Base-by-base conservation (phyloP, 2,113 vertebrate species). In the Stercorarius parasiticus region DNA sequence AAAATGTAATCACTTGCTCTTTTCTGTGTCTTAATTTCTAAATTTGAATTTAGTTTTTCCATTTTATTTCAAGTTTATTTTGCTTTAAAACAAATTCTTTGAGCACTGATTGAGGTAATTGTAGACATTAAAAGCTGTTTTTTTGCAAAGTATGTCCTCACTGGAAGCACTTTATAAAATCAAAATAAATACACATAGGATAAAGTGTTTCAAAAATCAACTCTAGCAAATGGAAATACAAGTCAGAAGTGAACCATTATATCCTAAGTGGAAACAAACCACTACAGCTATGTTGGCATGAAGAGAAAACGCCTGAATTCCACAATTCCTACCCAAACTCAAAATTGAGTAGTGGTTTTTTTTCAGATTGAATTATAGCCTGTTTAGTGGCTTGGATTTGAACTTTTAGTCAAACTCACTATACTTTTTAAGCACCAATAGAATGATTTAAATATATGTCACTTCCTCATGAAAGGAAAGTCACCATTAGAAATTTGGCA, bases 401-500 rank as follows among this genome's bases (percentile, higher is more conserved):
- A 84, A 92, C 52, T 89, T 91, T 43, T 59, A 84, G 20, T 87
- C 49, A 88, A 88, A 86, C 22, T 61, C 27, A 50, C 25, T 76
- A 25, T 66, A 22, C 23, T 83, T 20, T 78, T 70, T 42, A 66
- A 69, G 49, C 19, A 89, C 11, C 73, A 86, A 53, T 13, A 58
- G 65, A 92, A 85, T 1, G 5, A 50, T 61, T 82, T 42, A 79
- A 95, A 45, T 49, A 58, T 84, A 45, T 81, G 43, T 76, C 93
- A 56, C 43, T 47, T 95, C n/a, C 65, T 70, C 38, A 17, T 88
- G 61, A 96, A 93, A 97, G 52, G 42, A 74, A 97, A 97, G 55
- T 34, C 42, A 76, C 80, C 47, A 93, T 92, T 78, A 95, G 92
- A 66, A 92, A 94, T 92, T 58, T 91, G 78, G 89, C 59, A 90